Conservation (phyloP, 92 coral and sea anemone genomes). For the Phymanthus crucifer region DNA sequence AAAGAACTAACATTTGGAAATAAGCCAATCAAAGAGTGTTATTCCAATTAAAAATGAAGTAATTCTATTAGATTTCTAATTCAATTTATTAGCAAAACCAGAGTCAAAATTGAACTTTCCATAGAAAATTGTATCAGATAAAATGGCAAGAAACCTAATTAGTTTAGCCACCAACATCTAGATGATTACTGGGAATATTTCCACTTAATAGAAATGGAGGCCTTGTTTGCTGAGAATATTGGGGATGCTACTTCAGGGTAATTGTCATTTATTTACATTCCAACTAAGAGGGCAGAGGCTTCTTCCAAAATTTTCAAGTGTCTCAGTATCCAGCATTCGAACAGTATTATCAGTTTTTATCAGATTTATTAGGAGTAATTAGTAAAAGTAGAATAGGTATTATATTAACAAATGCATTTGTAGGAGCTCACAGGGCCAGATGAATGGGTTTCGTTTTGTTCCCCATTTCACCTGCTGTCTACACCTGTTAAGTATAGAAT, state of each 20-base stretch:
- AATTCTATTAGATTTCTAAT: conserved; percentile 82
- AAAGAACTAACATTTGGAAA: conserved; percentile 38
- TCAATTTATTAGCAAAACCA: conserved; percentile 66
- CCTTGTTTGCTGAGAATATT: conserved; percentile 28
- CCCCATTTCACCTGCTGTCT: conserved; percentile 64
- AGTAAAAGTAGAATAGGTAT: conserved; percentile 69
- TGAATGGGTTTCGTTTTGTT: conserved; percentile 32
- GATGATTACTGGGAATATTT: conserved; percentile 42
- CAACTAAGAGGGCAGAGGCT: conserved; percentile 4
- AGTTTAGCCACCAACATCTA: conserved; percentile 43
- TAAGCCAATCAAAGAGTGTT: conserved; percentile 26
- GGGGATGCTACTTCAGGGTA: conserved; percentile 17
- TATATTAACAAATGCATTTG: conserved; percentile 94
- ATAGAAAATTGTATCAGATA: conserved; percentile 68
- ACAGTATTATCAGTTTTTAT: conserved; percentile 52
- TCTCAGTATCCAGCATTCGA: conserved; percentile 40
- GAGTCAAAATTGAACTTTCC: conserved; percentile 81
- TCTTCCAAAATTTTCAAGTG: conserved; percentile 6
- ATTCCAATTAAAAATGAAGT: conserved; percentile 47
- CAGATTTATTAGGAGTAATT: conserved; percentile 79
- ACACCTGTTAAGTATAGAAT: conserved; percentile 81
- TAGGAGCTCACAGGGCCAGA: conserved; percentile 57
- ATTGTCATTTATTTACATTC: conserved; percentile 39
- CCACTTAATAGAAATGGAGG: conserved; percentile 37
- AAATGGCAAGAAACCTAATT: conserved; percentile 64